Evolutionary conservation across 1,140 invertebrate genomes (phyloP).

Genomic region (Drosophila kikkawai): DNA sequence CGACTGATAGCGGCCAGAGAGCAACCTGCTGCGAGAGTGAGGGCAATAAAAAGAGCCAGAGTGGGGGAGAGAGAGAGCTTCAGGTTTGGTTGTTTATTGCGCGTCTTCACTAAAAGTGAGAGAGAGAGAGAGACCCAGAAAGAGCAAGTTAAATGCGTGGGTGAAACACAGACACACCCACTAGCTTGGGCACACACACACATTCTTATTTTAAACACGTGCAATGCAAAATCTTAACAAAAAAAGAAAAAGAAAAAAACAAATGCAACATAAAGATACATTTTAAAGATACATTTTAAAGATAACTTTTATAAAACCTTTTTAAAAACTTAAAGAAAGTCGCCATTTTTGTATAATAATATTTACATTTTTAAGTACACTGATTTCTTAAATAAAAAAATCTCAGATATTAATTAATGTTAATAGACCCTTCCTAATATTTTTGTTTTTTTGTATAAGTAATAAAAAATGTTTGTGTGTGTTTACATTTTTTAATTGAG

Average conservation of each 20-base stretch:
- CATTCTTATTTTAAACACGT: conserved; percentile 40
- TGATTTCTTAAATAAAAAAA: no score
- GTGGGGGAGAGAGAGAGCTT: conserved; percentile 24
- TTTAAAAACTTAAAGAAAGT: no score
- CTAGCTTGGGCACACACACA: conserved; percentile 6
- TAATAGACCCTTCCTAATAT: background rate
- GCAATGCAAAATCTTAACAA: conserved; percentile 36
- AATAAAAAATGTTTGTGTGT: background rate
- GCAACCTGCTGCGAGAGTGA: conserved; percentile 15
- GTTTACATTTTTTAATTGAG: no score
- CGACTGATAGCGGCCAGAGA: conserved; percentile 18
- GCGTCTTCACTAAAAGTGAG: conserved; percentile 54
- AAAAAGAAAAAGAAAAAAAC: background rate
- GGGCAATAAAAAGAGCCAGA: background rate
- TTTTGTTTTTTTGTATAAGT: background rate
- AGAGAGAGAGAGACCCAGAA: conserved; percentile 22
- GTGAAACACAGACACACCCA: conserved; percentile 28
- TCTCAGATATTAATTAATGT: background rate
- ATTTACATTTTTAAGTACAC: no score
- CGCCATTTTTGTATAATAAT: background rate
- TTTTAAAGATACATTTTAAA: background rate
- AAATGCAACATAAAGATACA: background rate
- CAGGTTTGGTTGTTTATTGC: conserved; percentile 56
- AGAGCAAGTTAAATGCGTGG: conserved; percentile 18
- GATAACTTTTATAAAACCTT: no score